Evolutionary conservation across 2,113 vertebrate genomes (phyloP).

Genomic region (Ciconia maguari): DNA sequence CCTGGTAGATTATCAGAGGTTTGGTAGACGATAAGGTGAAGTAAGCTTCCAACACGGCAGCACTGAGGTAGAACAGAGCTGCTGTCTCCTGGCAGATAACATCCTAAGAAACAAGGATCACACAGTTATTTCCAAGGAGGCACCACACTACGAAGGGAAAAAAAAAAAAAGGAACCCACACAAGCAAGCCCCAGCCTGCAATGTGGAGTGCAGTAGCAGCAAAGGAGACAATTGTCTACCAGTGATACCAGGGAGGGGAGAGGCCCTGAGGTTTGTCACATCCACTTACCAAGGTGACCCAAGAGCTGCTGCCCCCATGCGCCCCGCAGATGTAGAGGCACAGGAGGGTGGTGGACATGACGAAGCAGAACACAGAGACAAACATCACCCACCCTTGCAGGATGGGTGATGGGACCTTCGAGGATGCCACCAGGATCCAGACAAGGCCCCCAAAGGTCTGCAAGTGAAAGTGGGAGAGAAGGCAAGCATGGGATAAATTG

Average conservation of each 20-base stretch:
- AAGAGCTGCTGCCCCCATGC: constrained; percentile 19
- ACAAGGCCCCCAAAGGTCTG: constrained; percentile 68
- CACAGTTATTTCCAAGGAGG: not conserved
- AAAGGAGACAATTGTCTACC: not conserved
- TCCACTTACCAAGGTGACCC: constrained; percentile 64
- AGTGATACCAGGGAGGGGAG: not conserved
- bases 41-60: constrained; percentile 70
- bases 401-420: fast-evolving
- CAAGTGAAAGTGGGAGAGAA: not conserved
- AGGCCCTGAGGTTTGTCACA: no score
- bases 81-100: constrained; percentile 73
- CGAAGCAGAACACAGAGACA: constrained; percentile 64
- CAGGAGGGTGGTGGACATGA: constrained; percentile 45
- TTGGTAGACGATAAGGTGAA: fast-evolving
- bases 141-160: fast-evolving
- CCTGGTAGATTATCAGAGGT: not conserved
- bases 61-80: constrained; percentile 81
- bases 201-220: not conserved
- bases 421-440: constrained; percentile 71
- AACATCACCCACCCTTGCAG: constrained; percentile 74
- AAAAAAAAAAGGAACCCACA: not conserved
- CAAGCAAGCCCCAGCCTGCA: not conserved
- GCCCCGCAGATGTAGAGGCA: constrained; percentile 15
- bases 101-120: constrained; percentile 67
- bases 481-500: fast-evolving